These are phyloP conservation scores for Brachionus asplanchnoidis DNA, from an alignment of 1,140 invertebrate genomes.

Conservation along the genomic window DNA sequence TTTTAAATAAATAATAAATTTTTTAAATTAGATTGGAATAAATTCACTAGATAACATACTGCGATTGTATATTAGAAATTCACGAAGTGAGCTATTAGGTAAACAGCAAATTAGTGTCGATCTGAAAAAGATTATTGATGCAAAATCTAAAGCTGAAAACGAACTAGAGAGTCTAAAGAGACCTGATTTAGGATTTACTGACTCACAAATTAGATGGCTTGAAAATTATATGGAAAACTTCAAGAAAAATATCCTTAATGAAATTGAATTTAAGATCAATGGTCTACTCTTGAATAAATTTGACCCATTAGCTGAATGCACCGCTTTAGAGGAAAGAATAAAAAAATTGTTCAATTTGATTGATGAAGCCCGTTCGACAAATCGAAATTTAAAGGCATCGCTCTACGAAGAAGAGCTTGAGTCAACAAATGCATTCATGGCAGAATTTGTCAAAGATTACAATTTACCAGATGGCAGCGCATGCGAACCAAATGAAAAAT, in stretches of 20 bases:
- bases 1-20: not conserved
- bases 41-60: not conserved
- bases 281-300: not conserved
- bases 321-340: not conserved
- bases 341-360: not conserved
- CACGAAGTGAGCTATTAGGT: not conserved
- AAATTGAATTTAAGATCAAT: slow-evolving; percentile 1
- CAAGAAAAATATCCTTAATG: not conserved
- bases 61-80: not conserved
- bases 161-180: not conserved
- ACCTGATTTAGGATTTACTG: not conserved
- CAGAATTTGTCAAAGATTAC: slow-evolving; percentile 50
- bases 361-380: not conserved
- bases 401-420: slow-evolving; percentile 36
- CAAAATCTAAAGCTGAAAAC: not conserved
- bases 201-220: slow-evolving; percentile 7
- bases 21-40: not conserved
- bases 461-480: slow-evolving; percentile 51
- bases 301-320: not conserved
- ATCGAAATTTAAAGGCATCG: slow-evolving; percentile 11
- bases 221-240: slow-evolving; percentile 25
- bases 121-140: not conserved
- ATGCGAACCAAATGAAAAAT: slow-evolving; percentile 48
- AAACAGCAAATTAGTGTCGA: not conserved
- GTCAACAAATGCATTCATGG: slow-evolving; percentile 42